Evolutionary conservation across 2,888 invertebrate species (phyloP).

Genomic region (Phoronis australis): DNA sequence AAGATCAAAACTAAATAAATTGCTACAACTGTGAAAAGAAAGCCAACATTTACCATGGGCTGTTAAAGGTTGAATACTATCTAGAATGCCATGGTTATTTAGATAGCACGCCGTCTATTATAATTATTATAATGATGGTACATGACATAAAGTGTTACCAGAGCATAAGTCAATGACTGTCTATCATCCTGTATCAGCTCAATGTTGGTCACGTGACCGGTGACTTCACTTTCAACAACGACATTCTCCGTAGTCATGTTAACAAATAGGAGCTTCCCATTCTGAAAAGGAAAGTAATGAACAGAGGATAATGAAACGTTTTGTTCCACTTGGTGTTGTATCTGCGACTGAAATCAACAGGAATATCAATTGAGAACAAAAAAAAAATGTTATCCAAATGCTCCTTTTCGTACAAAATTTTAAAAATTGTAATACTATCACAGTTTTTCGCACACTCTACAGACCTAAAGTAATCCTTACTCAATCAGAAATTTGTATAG

Average conservation of each 20-base stretch:
- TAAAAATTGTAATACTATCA: no score
- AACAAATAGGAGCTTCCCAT: slow-evolving; percentile 64
- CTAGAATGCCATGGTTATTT: slow-evolving; percentile 2
- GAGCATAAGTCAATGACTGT: slow-evolving; percentile 41
- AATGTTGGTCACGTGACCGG: slow-evolving; percentile 62
- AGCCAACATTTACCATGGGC: neutral
- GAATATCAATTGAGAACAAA: no score
- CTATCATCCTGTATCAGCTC: slow-evolving; percentile 69
- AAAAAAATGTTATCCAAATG: no score
- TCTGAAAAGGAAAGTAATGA: slow-evolving; percentile 17
- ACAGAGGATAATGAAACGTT: no score
- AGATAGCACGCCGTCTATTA: neutral
- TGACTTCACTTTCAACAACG: slow-evolving; percentile 64
- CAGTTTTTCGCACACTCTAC: no score
- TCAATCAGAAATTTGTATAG: no score
- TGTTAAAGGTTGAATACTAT: no score
- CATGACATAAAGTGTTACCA: slow-evolving; percentile 30
- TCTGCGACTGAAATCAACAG: no score
- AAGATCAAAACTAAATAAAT: neutral
- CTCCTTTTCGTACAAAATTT: no score
- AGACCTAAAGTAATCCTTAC: no score
- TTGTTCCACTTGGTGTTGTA: no score
- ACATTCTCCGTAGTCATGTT: slow-evolving; percentile 67
- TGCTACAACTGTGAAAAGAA: slow-evolving; percentile 1
- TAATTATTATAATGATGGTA: neutral